Percentiles rank a stretch among this genome's conserved stretches.
Evolutionary conservation across 2,797 vertebrate species (phyloP).

Genomic region (Xiphorhynchus erythropygius): DNA sequence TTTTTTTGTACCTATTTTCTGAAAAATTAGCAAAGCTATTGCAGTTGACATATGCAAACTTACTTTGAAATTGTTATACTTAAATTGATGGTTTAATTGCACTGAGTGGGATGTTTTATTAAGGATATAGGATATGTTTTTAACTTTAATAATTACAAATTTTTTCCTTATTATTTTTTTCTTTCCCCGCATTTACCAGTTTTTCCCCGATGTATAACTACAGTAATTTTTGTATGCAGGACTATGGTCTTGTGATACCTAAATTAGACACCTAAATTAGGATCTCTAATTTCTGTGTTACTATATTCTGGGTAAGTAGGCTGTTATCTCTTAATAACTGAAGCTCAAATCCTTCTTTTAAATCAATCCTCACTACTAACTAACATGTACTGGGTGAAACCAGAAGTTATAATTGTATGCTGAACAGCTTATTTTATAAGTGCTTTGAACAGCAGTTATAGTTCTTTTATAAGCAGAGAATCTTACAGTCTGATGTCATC

Average conservation of each 20-base stretch:
- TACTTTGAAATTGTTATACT: not conserved
- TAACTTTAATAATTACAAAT: not conserved
- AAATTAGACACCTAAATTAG: slow-evolving; percentile 11
- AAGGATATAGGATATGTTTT: not conserved
- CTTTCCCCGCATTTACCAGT: not conserved
- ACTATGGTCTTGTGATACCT: not conserved
- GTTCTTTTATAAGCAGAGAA: not conserved
- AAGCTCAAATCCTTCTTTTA: slow-evolving; percentile 3
- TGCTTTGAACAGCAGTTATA: not conserved
- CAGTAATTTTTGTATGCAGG: not conserved
- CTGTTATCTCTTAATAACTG: slow-evolving; percentile 5
- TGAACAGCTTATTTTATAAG: not conserved
- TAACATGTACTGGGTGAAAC: not conserved
- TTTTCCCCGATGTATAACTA: not conserved
- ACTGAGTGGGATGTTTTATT: not conserved
- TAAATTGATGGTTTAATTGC: not conserved
- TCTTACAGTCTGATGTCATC: not conserved
- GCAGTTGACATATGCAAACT: not conserved
- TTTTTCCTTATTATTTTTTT: not conserved
- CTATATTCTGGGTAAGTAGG: not conserved
- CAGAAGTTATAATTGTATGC: not conserved
- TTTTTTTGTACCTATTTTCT: not conserved
- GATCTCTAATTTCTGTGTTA: not conserved
- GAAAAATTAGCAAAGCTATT: not conserved
- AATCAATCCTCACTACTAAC: not conserved